Conservation (phyloP, 2,888 invertebrate genomes). For the Andrena marginata region DNA sequence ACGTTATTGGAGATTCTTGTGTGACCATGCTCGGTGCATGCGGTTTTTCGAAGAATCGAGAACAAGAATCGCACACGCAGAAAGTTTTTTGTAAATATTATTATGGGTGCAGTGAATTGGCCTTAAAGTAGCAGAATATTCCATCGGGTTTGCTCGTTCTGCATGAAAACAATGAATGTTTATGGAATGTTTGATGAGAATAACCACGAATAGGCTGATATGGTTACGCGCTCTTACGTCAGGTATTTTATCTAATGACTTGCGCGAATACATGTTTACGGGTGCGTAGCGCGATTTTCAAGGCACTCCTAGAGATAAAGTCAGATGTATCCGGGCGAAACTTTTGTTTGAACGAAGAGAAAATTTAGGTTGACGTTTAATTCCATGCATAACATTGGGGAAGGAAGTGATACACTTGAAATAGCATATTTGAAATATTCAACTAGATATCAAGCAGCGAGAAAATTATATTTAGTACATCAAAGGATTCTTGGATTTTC, state of each 20-base stretch:
- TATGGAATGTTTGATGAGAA: slow-evolving; percentile 42
- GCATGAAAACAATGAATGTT: slow-evolving; percentile 14
- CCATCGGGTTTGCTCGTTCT: background rate
- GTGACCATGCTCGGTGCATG: background rate
- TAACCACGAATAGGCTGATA: slow-evolving; percentile 36
- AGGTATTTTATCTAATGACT: slow-evolving; percentile 41
- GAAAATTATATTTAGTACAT: too few relatives aligned
- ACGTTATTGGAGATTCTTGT: background rate
- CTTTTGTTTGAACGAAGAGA: background rate
- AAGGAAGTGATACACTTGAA: too few relatives aligned
- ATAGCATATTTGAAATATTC: too few relatives aligned
- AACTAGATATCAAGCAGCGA: too few relatives aligned
- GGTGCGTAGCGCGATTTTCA: slow-evolving; percentile 8
- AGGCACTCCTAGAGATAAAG: background rate
- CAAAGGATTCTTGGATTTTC: too few relatives aligned
- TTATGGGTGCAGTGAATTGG: background rate
- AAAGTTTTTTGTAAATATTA: background rate
- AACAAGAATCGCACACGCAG: background rate
- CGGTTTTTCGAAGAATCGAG: background rate
- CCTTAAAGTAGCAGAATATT: background rate
- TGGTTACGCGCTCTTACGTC: background rate
- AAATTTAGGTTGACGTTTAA: background rate
- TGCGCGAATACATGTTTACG: slow-evolving; percentile 56
- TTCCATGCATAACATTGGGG: too few relatives aligned
- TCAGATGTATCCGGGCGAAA: background rate